phyloP scores from a whole-genome alignment of 2,113 vertebrate genomes.

The Mustelus asterias region DNA sequence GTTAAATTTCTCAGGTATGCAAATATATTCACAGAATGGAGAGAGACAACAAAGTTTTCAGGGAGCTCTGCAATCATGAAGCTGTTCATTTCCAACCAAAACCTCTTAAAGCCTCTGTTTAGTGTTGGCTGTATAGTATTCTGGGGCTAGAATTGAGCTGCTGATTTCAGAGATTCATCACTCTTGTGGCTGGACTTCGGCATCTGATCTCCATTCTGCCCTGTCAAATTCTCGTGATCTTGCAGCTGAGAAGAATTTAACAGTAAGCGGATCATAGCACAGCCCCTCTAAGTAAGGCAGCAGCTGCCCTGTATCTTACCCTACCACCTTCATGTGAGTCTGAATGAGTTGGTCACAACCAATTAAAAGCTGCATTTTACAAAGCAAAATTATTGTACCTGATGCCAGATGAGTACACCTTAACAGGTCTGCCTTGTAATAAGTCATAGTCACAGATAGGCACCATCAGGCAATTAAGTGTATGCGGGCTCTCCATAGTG shows the following conservation, averaged over 20 bases:
- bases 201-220: not conserved
- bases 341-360: not conserved
- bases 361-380: not conserved
- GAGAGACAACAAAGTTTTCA: not conserved
- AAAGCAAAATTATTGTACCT: not conserved
- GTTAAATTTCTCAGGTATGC: not conserved
- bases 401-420: not conserved
- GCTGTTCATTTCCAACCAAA: not conserved
- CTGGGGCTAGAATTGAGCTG: not conserved
- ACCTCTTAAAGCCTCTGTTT: not conserved
- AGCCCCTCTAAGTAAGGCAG: not conserved
- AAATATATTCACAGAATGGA: not conserved
- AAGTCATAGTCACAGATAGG: too few species aligned
- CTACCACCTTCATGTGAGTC: not conserved
- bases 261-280: not conserved
- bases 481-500: too few species aligned
- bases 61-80: not conserved
- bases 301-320: too few species aligned
- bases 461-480: too few species aligned
- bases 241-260: not conserved
- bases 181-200: not conserved
- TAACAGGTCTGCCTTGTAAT: not conserved
- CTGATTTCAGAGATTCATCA: not conserved
- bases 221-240: not conserved
- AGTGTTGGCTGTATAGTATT: not conserved